A percentile compares a stretch with the other conserved stretches of the same genome.
Conservation (phyloP, 1,140 invertebrate genomes). For the Gonatopus flavifemur region DNA sequence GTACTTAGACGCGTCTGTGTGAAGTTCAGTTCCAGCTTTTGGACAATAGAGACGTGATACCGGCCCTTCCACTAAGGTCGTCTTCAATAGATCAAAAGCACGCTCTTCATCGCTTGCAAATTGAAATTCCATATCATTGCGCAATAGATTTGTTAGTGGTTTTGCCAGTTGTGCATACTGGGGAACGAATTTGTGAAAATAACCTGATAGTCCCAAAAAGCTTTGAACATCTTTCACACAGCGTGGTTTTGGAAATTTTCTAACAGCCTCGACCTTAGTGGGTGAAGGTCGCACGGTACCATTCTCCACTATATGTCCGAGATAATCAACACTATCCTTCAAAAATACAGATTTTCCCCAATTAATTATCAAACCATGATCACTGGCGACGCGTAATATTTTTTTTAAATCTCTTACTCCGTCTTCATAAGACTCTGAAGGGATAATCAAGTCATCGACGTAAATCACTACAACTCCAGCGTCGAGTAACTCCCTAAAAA, state of each 20-base stretch:
- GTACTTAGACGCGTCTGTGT: slow-evolving; percentile 16
- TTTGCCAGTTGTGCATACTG: not conserved
- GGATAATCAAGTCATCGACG: slow-evolving; percentile 8
- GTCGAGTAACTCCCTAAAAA: not conserved
- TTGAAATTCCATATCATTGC: not conserved
- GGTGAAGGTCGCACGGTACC: slow-evolving; percentile 30
- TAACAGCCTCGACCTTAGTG: slow-evolving; percentile 36
- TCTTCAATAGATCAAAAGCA: slow-evolving; percentile 5
- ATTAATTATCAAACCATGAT: slow-evolving; percentile 47
- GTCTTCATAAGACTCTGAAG: not conserved
- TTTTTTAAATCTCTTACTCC: slow-evolving; percentile 13
- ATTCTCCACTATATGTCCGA: slow-evolving; percentile 37
- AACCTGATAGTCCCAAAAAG: slow-evolving; percentile 14
- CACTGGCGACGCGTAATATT: slow-evolving; percentile 27
- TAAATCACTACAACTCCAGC: not conserved
- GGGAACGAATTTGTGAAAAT: too few relatives aligned
- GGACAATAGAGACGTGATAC: slow-evolving; percentile 2
- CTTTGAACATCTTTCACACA: slow-evolving; percentile 1
- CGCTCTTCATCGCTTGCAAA: not conserved
- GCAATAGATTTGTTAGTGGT: slow-evolving; percentile 11
- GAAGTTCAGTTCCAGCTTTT: slow-evolving; percentile 11
- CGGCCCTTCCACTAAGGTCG: not conserved
- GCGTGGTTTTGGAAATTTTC: slow-evolving; percentile 7
- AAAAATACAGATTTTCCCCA: slow-evolving; percentile 47
- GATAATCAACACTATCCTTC: slow-evolving; percentile 34